Base-by-base conservation (phyloP, 2,113 vertebrate genomes). In the Melierax canorus region DNA sequence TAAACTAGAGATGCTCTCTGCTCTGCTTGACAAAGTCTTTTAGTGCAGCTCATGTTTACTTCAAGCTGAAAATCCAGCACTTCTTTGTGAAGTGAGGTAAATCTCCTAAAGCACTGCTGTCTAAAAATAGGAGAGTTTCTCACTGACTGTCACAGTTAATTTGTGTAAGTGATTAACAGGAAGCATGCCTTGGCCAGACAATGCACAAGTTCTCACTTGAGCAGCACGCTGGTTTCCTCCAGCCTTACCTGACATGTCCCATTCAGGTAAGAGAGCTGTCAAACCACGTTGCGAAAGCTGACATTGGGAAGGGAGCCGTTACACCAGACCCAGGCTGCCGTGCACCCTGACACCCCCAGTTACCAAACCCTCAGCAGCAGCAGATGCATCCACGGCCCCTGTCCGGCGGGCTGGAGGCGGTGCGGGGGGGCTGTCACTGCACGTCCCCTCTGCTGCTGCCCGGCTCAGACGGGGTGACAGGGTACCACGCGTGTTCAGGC, bases 221-320 rank as follows among this genome's bases (percentile, higher is more conserved):
- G 43, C 50, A 78, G 51, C 55, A 21, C 11, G 6, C 29, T 13
- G 32, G 14, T 13, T 89, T 43, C 45, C 73, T 45, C 29, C 45
- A 34, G 1, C 43, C 60, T 21, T 15, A 24, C 15, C 4, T 22
- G 66, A 5, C 1, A 2, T 15, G 32, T 20, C 76, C 24, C 43
- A 7, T 27, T n/a, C 18, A 11, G 60, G n/a, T 43, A 26, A 51
- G 50, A 51, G 24, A 51, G 50, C 51, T 59, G 58, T 50, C 48
- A 27, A 10, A 20, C 20, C 22, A 6, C 1, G 3, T 7, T 5
- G 6, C 3, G 2, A 41, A 56, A 36, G 72, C 64, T 19, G 64
- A 1, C 1, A 1, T 4, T 19, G 21, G 56, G 64, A 76, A 13
- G 1, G 1, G n/a, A 21, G 55, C 12, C 1, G 1, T 10, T 4